phyloP scores from a whole-genome alignment of 1,140 invertebrate species.

The Trinorchestia longiramus region DNA sequence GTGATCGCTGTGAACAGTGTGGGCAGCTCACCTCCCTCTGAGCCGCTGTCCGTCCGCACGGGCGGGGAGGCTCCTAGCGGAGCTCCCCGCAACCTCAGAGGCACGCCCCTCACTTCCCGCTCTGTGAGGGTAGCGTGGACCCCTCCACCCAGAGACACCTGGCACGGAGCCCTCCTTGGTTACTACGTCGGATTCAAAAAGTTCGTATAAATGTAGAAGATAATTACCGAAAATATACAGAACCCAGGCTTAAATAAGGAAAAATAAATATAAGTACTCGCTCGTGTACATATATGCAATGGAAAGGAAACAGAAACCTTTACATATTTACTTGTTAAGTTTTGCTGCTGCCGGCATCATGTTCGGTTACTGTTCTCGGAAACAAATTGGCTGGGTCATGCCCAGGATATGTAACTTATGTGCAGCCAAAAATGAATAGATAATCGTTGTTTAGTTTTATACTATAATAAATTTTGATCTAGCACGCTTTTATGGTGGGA shows the following conservation, averaged over 20 bases:
- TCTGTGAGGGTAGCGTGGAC: conserved; percentile 83
- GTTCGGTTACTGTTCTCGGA: not conserved
- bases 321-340: not conserved
- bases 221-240: not conserved
- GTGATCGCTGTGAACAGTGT: conserved; percentile 70
- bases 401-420: not conserved
- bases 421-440: not conserved
- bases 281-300: not conserved
- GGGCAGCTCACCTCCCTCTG: conserved; percentile 69
- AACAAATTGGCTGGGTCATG: not conserved
- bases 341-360: not conserved
- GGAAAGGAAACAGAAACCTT: not conserved
- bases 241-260: not conserved
- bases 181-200: conserved; percentile 76
- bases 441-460: not conserved
- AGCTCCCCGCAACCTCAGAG: conserved; percentile 79
- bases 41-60: conserved; percentile 62
- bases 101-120: conserved; percentile 80
- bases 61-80: conserved; percentile 75
- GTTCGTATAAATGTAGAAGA: not conserved
- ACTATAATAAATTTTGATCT: not conserved
- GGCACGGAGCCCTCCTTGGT: conserved; percentile 81
- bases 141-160: conserved; percentile 77
- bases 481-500: not conserved
- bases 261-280: not conserved